These are phyloP conservation scores for Pyrocoelia pectoralis DNA, from an alignment of 2,888 invertebrate species.

Conservation along the genomic window DNA sequence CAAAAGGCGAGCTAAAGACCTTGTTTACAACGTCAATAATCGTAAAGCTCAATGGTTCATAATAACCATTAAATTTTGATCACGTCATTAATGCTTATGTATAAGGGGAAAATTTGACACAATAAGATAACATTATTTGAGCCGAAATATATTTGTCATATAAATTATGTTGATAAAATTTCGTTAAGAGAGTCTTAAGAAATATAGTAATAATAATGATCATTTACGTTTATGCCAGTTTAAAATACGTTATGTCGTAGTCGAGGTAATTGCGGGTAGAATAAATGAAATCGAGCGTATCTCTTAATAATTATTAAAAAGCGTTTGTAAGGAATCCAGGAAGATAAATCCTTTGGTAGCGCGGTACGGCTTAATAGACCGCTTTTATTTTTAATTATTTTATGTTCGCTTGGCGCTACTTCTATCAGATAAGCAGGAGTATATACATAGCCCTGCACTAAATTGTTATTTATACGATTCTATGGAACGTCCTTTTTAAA, in stretches of 20 bases:
- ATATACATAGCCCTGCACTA: slow-evolving; percentile 1
- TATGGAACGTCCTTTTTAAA: not conserved
- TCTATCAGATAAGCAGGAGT: slow-evolving; percentile 7
- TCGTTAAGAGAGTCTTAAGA: no score
- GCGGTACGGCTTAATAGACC: not conserved
- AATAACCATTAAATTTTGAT: not conserved
- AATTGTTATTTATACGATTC: slow-evolving; percentile 1
- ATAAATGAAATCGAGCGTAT: not conserved
- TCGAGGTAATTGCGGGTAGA: not conserved
- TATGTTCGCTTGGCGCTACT: not conserved
- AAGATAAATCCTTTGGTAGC: not conserved
- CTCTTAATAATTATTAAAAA: not conserved
- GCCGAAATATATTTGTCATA: not conserved
- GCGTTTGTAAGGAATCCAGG: not conserved
- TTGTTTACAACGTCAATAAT: not conserved
- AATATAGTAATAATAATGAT: no score
- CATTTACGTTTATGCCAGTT: no score
- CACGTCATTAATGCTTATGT: not conserved
- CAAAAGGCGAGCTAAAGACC: not conserved
- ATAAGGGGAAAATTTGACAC: not conserved
- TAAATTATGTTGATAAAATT: no score
- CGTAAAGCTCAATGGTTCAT: slow-evolving; percentile 1
- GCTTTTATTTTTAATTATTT: slow-evolving; percentile 2
- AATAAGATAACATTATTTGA: not conserved
- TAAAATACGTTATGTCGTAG: no score